phyloP scores from a whole-genome alignment of 1,140 invertebrate species.

The Zaprionus africanus region DNA sequence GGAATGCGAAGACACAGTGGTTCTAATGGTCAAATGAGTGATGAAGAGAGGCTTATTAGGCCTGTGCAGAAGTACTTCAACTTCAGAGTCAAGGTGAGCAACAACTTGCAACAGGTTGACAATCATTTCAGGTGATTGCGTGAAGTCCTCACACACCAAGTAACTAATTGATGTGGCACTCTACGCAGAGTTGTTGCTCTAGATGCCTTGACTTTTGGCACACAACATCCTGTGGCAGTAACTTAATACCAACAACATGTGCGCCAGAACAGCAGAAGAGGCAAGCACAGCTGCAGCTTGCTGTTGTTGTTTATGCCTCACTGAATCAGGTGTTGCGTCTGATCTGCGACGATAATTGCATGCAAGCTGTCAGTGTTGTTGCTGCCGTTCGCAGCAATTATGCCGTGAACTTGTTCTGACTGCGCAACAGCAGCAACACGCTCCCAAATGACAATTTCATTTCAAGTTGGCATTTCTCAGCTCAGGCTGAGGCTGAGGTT shows the following conservation, averaged over 20 bases:
- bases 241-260: constrained; percentile 65
- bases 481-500: constrained; percentile 53
- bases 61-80: not conserved
- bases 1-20: too few relatives aligned
- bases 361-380: constrained; percentile 51
- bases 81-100: not conserved
- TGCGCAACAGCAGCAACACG: constrained; percentile 48
- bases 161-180: not conserved
- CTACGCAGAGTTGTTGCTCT: not conserved
- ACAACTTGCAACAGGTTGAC: not conserved
- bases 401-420: constrained; percentile 78
- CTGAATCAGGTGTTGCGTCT: constrained; percentile 82
- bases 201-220: constrained; percentile 55
- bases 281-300: constrained; percentile 9
- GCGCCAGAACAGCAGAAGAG: constrained; percentile 31
- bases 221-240: constrained; percentile 54
- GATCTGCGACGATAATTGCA: constrained; percentile 81
- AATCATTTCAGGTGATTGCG: not conserved
- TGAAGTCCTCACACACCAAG: not conserved
- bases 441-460: constrained; percentile 81
- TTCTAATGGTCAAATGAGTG: too few relatives aligned
- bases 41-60: too few relatives aligned
- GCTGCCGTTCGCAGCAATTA: constrained; percentile 69
- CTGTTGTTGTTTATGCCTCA: constrained; percentile 63
- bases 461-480: constrained; percentile 45